Conservation (phyloP, 2,113 vertebrate species). For the Anolis carolinensis region DNA sequence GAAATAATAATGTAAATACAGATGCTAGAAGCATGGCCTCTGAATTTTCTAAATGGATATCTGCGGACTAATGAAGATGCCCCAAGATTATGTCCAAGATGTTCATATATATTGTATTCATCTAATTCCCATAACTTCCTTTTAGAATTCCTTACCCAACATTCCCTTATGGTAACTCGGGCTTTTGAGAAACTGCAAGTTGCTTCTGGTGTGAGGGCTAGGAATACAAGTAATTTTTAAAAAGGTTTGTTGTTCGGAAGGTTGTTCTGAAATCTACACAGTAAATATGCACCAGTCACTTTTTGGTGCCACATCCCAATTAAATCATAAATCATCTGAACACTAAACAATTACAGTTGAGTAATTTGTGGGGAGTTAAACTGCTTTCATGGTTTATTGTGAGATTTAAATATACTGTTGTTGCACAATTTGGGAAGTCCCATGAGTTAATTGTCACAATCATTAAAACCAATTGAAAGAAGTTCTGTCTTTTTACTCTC, state of each 20-base stretch:
- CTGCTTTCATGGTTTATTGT: neutral
- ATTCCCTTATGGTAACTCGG: no score
- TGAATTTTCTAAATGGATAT: no score
- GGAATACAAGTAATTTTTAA: no score
- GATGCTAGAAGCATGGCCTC: no score
- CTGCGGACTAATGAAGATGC: no score
- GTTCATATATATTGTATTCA: no score
- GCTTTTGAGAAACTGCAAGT: no score
- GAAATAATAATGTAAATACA: no score
- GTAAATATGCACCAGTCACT: neutral
- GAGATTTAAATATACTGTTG: neutral
- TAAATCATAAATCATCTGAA: neutral
- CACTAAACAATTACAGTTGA: neutral
- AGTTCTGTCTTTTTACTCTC: neutral
- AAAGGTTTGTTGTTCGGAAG: neutral
- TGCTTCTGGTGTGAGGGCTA: no score
- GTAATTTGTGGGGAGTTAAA: neutral
- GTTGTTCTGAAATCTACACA: neutral
- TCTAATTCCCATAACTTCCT: no score
- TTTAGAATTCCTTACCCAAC: no score
- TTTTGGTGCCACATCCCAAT: neutral
- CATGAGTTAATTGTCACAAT: neutral
- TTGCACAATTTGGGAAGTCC: neutral
- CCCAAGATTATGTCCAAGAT: no score
- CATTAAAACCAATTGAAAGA: neutral